Base-by-base conservation (phyloP, 2,113 vertebrate genomes). In the Xiphophorus maculatus region DNA sequence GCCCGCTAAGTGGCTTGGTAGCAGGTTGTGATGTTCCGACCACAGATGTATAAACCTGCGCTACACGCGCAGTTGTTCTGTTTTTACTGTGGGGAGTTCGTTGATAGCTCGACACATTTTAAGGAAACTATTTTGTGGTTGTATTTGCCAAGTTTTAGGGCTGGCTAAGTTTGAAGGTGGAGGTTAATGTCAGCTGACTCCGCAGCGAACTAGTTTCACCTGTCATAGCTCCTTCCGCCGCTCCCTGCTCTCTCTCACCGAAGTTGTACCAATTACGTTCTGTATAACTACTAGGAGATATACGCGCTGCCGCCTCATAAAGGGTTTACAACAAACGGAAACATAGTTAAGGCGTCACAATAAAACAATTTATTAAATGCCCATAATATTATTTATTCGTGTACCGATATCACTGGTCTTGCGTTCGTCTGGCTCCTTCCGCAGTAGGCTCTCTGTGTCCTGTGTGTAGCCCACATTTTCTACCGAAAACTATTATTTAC, bases 1-100 rank as follows among this genome's bases (percentile, higher is more conserved):
- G 89, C 88, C 51, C 58, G 87, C 88, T 87, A 91, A 87, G 82
- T 85, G 79, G 80, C 76, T 86, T 32, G 58, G 65, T 85, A 77
- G 76, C 84, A 60, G 66, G 65, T 79, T 72, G 27, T 67, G 51
- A 70, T 76, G 81, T 80, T 79, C 63, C 19, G 63, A 66, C 63
- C 5, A 62, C n/a, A 63, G 0, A 12, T 8, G n/a, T 1, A 29
- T 1, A 3, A 76, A 32, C 76, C 51, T 28, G 64, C 76, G 48
- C 51, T 44, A 1, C 51, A 27, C 70, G 5, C 44, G 58, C 17
- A 27, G 27, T 4, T 63, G 4, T 32, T 8, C 3, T 19, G 33
- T 61, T 66, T 19, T 29, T 30, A 12, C 7, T 29, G 3, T 25
- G 22, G 7, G 27, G 15, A 58, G 4, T 8, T 73, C 22, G 27